Evolutionary conservation across 2,888 invertebrate genomes (phyloP).

Genomic region (Amphipyra tragopoginis): DNA sequence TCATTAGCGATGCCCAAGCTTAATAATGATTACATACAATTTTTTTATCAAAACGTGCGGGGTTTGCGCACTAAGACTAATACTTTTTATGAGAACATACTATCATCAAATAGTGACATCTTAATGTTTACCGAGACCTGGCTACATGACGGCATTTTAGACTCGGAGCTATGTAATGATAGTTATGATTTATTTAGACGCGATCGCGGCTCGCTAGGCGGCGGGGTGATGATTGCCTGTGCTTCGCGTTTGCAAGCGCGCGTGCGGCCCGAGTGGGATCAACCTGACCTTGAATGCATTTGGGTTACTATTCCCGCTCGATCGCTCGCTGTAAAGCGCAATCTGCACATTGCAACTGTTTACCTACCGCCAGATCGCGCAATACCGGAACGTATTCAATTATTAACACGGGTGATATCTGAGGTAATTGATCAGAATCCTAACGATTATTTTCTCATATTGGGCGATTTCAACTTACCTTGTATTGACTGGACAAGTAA

Average conservation of each 20-base stretch:
- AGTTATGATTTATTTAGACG: background rate
- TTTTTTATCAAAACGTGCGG: background rate
- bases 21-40: background rate
- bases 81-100: constrained; percentile 1
- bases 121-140: background rate
- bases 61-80: background rate
- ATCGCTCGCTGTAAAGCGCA: background rate
- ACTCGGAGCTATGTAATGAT: background rate
- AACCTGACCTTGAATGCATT: background rate
- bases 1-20: background rate
- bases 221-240: constrained; percentile 1
- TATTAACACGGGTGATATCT: background rate
- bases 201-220: constrained; percentile 1
- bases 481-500: background rate
- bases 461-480: background rate
- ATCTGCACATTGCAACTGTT: background rate
- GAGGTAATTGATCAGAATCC: background rate
- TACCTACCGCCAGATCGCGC: background rate
- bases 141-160: background rate
- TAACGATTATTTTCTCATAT: background rate
- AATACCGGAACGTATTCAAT: background rate
- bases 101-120: background rate
- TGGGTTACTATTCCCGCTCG: background rate
- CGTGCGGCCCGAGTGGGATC: background rate
- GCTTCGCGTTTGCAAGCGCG: background rate